phyloP scores from a whole-genome alignment of 1,140 invertebrate genomes.

The Wiebesia pumilae region DNA sequence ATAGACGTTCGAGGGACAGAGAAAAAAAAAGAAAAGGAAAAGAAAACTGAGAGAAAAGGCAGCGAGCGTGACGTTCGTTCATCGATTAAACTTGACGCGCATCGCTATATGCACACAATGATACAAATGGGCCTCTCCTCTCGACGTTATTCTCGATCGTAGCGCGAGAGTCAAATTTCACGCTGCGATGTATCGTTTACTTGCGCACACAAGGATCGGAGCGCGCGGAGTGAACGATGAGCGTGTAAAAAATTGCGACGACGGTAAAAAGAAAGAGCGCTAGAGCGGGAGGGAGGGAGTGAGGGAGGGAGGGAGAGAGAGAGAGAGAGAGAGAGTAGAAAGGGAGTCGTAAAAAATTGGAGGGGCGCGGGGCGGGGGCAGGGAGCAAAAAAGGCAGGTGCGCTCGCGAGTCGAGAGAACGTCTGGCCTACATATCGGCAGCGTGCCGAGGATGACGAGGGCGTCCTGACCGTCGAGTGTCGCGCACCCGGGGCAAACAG shows the following conservation, averaged over 20 bases:
- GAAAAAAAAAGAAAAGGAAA: not conserved
- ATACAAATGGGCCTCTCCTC: not conserved
- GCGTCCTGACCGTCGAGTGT: not conserved
- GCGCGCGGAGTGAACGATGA: not conserved
- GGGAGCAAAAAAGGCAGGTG: not conserved
- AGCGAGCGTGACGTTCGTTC: not conserved
- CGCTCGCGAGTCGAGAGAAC: not conserved
- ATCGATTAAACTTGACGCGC: conserved; percentile 19
- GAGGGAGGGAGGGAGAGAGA: not conserved
- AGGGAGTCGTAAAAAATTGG: not conserved
- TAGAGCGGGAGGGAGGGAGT: not conserved
- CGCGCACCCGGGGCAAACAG: not conserved
- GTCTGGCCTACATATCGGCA: conserved; percentile 23
- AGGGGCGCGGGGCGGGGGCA: no score
- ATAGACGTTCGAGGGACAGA: not conserved
- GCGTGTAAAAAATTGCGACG: not conserved
- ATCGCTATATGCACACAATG: not conserved
- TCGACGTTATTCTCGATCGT: not conserved
- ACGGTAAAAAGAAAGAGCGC: not conserved
- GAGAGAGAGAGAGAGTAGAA: not conserved
- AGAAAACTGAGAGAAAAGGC: not conserved
- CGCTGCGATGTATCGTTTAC: conserved; percentile 20
- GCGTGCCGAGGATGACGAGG: not conserved
- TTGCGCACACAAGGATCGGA: not conserved
- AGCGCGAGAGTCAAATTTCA: conserved; percentile 2